Conservation (phyloP, 1,140 invertebrate species). For the Tetragonula clypearis region DNA sequence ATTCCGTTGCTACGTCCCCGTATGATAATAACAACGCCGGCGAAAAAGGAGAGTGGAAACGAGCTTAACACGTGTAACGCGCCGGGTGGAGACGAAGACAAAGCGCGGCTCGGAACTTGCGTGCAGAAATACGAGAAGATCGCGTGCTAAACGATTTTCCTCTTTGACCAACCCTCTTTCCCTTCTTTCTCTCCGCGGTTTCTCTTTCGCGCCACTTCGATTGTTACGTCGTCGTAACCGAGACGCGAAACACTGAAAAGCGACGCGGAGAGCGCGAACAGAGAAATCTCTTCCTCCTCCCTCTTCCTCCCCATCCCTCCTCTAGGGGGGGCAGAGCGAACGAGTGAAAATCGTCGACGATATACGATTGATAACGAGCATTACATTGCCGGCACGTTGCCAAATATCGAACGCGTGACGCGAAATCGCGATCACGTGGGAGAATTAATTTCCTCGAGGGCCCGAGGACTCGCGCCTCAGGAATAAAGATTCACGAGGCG, state of each 20-base stretch:
- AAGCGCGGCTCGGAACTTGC: conserved; percentile 61
- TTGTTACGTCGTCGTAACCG: background rate
- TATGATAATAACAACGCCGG: conserved; percentile 49
- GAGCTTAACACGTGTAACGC: conserved; percentile 62
- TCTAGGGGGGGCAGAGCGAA: background rate
- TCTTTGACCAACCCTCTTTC: conserved; percentile 24
- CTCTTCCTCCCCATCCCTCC: too few relatives aligned
- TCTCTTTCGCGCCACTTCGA: background rate
- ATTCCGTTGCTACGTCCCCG: conserved; percentile 64
- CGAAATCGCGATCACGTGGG: background rate
- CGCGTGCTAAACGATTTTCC: conserved; percentile 77
- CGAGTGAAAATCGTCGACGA: conserved; percentile 47
- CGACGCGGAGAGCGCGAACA: conserved; percentile 23
- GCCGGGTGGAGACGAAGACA: conserved; percentile 64
- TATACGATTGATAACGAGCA: conserved; percentile 35
- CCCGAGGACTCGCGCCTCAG: background rate
- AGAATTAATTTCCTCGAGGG: conserved; percentile 40
- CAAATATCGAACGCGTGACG: conserved; percentile 21
- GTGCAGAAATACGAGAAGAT: conserved; percentile 78
- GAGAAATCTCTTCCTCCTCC: too few relatives aligned
- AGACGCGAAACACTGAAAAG: background rate
- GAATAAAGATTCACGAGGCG: background rate
- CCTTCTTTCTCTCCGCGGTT: conserved; percentile 29
- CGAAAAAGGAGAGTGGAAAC: conserved; percentile 52
- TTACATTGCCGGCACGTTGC: conserved; percentile 27